These are phyloP conservation scores for Ophioderma brevispina DNA, from an alignment of 35 echinoderm and acorn worm genomes.

Conservation along the genomic window DNA sequence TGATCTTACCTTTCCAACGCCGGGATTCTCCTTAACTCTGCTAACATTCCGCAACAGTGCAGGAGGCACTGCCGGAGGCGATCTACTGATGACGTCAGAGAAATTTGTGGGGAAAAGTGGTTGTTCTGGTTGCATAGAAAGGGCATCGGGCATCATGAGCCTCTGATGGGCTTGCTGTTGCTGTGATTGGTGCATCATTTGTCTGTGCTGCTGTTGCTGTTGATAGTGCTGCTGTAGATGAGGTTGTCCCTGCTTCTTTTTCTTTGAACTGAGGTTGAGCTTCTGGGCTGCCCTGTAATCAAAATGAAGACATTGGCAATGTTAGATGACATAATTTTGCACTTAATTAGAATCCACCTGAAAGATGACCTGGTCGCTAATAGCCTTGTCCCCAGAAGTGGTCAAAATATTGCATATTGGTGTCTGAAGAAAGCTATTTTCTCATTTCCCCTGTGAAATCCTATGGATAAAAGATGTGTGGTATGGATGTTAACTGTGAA, in stretches of 20 bases:
- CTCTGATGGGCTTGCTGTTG: slow-evolving; percentile 5
- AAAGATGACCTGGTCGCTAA: no score
- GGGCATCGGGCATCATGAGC: slow-evolving; percentile 23
- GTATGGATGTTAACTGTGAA: not conserved
- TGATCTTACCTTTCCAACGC: slow-evolving; percentile 95
- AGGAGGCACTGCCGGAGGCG: slow-evolving; percentile 81
- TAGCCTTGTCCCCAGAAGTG: not conserved
- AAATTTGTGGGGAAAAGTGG: slow-evolving; percentile 97
- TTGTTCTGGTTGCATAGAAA: slow-evolving; percentile 58
- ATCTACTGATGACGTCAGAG: slow-evolving; percentile 69
- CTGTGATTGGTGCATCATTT: not conserved
- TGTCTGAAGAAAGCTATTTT: not conserved
- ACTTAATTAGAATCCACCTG: no score
- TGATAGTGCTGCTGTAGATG: not conserved
- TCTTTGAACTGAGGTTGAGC: slow-evolving; percentile 95
- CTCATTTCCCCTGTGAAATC: not conserved
- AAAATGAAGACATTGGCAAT: slow-evolving; percentile 7
- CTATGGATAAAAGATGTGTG: not conserved
- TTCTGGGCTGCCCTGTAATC: slow-evolving; percentile 96
- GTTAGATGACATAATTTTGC: not conserved
- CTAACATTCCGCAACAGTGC: slow-evolving; percentile 78
- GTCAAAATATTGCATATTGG: not conserved
- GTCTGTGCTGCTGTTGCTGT: not conserved
- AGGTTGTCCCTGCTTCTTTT: slow-evolving; percentile 63
- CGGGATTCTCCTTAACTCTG: slow-evolving; percentile 92